These are phyloP conservation scores for Albula glossodonta DNA, from an alignment of 2,113 vertebrate genomes.

Conservation along the genomic window DNA sequence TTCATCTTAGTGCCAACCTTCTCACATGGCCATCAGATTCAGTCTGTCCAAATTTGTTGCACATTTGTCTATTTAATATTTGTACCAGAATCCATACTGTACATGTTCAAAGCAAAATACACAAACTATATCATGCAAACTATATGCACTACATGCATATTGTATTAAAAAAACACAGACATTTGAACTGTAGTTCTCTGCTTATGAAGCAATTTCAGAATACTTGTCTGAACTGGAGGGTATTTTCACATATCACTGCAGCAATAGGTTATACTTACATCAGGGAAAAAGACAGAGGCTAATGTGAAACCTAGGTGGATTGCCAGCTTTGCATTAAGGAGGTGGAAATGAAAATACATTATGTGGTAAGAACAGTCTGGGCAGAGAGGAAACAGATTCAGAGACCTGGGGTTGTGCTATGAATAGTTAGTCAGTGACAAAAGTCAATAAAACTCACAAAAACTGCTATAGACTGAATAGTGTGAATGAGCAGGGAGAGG, in stretches of 20 bases:
- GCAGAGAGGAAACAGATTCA: background rate
- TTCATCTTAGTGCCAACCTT: background rate
- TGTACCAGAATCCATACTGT: background rate
- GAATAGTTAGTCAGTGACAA: background rate
- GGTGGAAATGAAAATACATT: background rate
- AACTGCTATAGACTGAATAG: background rate
- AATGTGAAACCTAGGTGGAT: background rate
- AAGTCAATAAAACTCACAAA: background rate
- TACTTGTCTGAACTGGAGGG: background rate
- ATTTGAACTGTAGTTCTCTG: background rate
- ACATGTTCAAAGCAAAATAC: background rate
- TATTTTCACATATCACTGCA: background rate
- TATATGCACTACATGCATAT: background rate
- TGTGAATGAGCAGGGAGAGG: background rate
- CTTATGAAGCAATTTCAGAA: background rate
- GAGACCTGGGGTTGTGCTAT: background rate
- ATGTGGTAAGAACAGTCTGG: background rate
- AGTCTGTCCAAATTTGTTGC: background rate
- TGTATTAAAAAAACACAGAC: background rate
- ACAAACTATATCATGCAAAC: background rate
- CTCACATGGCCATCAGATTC: background rate
- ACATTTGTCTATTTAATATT: background rate
- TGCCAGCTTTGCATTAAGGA: background rate
- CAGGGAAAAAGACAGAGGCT: background rate
- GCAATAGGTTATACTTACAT: background rate